Percentiles rank a stretch among this genome's conserved stretches.
Evolutionary conservation across 1,140 invertebrate species (phyloP).

Genomic region (Zophobas atratus): DNA sequence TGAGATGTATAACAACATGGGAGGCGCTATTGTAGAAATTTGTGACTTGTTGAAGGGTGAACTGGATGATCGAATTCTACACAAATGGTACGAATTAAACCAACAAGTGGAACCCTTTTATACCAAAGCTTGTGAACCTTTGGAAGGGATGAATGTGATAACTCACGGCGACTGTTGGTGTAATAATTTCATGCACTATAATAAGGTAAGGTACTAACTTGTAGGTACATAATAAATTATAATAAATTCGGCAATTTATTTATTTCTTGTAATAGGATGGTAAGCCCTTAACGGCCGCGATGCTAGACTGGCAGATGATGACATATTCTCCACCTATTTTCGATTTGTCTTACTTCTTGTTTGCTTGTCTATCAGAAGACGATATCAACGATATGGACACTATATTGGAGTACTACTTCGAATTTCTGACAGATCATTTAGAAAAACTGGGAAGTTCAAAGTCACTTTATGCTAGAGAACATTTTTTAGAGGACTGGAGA

Average conservation of each 20-base stretch:
- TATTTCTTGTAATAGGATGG: constrained; percentile 3
- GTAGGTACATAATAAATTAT: too few relatives aligned
- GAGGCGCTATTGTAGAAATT: constrained; percentile 18
- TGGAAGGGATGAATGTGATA: constrained; percentile 50
- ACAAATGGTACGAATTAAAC: constrained; percentile 21
- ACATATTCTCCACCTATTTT: constrained; percentile 15
- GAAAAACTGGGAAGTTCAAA: constrained; percentile 1
- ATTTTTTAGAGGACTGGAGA: constrained; percentile 53
- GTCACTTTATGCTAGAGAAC: neutral
- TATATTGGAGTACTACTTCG: constrained; percentile 12
- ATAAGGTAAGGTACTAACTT: constrained; percentile 39
- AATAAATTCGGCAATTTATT: too few relatives aligned
- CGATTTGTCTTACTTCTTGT: constrained; percentile 31
- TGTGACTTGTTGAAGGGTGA: constrained; percentile 48
- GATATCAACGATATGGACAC: constrained; percentile 30
- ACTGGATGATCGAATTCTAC: constrained; percentile 18
- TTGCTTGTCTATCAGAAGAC: constrained; percentile 17
- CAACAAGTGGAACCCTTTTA: constrained; percentile 45
- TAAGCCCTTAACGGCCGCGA: neutral
- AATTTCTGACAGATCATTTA: constrained; percentile 1
- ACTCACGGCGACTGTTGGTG: constrained; percentile 59
- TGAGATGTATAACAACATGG: constrained; percentile 1
- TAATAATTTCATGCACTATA: constrained; percentile 58
- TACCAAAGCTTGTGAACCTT: constrained; percentile 69
- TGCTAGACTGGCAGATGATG: constrained; percentile 31